Evolutionary conservation across 2,797 vertebrate genomes (phyloP).

Genomic region (Cyprinodon diabolis): DNA sequence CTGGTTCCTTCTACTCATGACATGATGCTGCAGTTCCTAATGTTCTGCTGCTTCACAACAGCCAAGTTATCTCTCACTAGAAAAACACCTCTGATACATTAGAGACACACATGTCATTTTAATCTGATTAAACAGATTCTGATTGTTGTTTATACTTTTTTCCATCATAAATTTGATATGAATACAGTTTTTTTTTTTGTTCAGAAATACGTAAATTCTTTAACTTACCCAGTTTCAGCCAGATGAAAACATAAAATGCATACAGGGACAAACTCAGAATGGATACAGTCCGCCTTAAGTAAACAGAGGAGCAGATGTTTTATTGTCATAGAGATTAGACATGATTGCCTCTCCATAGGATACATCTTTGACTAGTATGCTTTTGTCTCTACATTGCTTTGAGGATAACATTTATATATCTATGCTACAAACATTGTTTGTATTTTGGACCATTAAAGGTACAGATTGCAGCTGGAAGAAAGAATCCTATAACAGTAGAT

Average conservation of each 20-base stretch:
- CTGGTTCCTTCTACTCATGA: conserved; percentile 39
- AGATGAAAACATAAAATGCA: neutral
- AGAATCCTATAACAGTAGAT: neutral
- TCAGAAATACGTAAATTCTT: neutral
- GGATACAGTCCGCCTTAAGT: neutral
- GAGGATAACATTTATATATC: neutral
- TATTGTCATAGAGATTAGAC: neutral
- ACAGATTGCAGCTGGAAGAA: neutral
- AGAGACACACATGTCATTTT: neutral
- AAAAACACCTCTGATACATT: neutral
- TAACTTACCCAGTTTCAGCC: neutral
- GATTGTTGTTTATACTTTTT: too few species aligned
- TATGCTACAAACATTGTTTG: neutral
- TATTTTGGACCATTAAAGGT: neutral
- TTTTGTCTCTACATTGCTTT: neutral
- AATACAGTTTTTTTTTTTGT: neutral
- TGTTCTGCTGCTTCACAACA: neutral
- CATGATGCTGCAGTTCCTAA: conserved; percentile 17
- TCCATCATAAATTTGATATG: neutral
- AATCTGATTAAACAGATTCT: neutral
- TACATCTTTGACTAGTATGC: neutral
- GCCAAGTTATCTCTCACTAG: neutral
- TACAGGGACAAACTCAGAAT: neutral
- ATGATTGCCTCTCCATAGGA: neutral
- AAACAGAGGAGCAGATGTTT: neutral